Base-by-base conservation (phyloP, 2,888 invertebrate genomes). In the Tipula vernalis region DNA sequence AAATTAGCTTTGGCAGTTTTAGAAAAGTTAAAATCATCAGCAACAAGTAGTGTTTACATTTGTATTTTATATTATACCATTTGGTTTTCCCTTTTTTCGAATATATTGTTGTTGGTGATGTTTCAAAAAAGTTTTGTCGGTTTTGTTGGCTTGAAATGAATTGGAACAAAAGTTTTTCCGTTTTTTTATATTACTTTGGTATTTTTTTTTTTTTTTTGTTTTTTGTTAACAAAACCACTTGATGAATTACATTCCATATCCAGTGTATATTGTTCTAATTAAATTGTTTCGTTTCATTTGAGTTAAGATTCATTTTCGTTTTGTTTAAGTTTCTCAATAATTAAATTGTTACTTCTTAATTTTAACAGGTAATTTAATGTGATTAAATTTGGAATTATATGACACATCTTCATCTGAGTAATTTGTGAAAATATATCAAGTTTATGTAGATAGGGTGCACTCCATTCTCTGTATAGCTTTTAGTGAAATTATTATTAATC, bases 1-100 rank as follows among this genome's bases (percentile, higher is more conserved):
- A 71, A 71, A 71, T 71, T 71, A 71, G 71, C 71, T 71, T 71
- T 71, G 71, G 71, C 71, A 71, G 71, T 71, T 71, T 71, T 71
- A 71, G 71, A 71, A 71, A 71, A 71, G 28, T 51, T 71, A 71
- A 71, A 71, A 71, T 71, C 28, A 71, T 71, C 71, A 71, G 71
- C 71, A 71, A 71, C 71, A 71, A 71, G 71, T 71, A 71, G 71
- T 71, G 71, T 71, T 71, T 71, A 71, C 71, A 28, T 71, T 71
- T 28, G 28, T 18, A 71, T 71, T 71, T 71, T 28, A 18, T 71
- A 71, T 71, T 10, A 51, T 51, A 51, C 12, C 28, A 71, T 71
- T 71, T 10, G 13, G 71, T 71, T 71, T 71, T 51, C 13, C 12
- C 71, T 28, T 71, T 51, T 51, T 71, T 71, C 12, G 28, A 15